Evolutionary conservation across 2,113 vertebrate species (phyloP).

Genomic region (Sarotherodon lohbergeri): DNA sequence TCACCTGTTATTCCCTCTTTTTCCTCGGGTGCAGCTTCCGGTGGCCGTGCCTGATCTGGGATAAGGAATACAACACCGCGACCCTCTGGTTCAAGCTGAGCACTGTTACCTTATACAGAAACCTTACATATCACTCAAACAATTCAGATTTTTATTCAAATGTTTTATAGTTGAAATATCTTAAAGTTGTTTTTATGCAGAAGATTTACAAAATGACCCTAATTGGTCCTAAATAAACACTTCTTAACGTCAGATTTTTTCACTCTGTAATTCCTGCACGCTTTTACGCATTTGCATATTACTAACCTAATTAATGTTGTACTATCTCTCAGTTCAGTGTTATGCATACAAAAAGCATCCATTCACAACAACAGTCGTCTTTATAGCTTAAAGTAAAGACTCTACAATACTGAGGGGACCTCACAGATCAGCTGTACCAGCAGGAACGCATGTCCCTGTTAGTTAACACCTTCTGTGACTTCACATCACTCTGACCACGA

Average conservation of each 20-base stretch:
- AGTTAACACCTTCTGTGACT: background rate
- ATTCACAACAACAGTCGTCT: background rate
- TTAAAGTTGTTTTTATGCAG: background rate
- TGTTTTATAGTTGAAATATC: background rate
- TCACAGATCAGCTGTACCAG: background rate
- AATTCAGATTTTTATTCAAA: background rate
- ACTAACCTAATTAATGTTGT: background rate
- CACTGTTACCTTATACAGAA: background rate
- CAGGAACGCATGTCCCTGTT: background rate
- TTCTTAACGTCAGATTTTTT: no score
- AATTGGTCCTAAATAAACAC: background rate
- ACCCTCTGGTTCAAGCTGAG: conserved; percentile 49
- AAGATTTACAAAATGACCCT: background rate
- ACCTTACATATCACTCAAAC: background rate
- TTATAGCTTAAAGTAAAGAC: background rate
- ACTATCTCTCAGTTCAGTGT: background rate
- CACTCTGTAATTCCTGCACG: background rate
- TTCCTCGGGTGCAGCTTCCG: conserved; percentile 41
- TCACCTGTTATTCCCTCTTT: background rate
- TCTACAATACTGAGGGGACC: background rate
- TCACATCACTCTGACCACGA: background rate
- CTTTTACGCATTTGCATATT: background rate
- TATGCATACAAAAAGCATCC: background rate
- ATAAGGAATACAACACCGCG: conserved; percentile 56
- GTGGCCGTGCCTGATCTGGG: background rate